phyloP scores from a whole-genome alignment of 2,113 vertebrate genomes.

The Marmota monax region DNA sequence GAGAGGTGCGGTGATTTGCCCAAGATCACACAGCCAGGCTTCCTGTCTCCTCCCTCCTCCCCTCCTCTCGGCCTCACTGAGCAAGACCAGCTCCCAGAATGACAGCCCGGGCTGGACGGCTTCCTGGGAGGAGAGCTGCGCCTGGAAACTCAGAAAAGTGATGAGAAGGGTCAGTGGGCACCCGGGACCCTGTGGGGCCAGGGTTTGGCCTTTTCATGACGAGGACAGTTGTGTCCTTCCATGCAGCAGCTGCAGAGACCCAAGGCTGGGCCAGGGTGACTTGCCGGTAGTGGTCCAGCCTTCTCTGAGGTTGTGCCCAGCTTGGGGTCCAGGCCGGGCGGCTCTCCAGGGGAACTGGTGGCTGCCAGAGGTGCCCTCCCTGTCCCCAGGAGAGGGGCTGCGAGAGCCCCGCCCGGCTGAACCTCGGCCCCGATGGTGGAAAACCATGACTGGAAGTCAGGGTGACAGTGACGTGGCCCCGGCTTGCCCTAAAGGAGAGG shows the following conservation, averaged over 20 bases:
- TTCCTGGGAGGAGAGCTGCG: constrained; percentile 51
- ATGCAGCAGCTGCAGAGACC: not conserved
- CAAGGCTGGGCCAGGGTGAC: not conserved
- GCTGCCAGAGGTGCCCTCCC: not conserved
- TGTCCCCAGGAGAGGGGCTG: not conserved
- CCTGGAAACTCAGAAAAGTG: not conserved
- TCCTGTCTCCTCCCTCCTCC: not conserved
- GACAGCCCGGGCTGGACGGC: not conserved
- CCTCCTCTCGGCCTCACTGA: not conserved
- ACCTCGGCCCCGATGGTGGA: no score
- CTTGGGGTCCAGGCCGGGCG: not conserved
- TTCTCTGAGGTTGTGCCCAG: not conserved
- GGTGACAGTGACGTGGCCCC: constrained; percentile 2
- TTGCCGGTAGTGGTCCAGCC: not conserved
- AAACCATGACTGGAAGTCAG: no score
- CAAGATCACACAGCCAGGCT: constrained; percentile 17
- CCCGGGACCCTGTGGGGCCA: no score
- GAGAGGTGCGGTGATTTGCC: not conserved
- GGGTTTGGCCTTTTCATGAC: not conserved
- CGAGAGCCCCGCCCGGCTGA: not conserved
- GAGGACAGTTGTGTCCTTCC: not conserved
- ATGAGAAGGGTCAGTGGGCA: not conserved
- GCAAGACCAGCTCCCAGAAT: not conserved
- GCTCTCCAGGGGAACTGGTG: rapidly evolving
- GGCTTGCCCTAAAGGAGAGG: not conserved